These are phyloP conservation scores for Ferrisia virgata DNA, from an alignment of 2,888 invertebrate genomes.

Conservation along the genomic window DNA sequence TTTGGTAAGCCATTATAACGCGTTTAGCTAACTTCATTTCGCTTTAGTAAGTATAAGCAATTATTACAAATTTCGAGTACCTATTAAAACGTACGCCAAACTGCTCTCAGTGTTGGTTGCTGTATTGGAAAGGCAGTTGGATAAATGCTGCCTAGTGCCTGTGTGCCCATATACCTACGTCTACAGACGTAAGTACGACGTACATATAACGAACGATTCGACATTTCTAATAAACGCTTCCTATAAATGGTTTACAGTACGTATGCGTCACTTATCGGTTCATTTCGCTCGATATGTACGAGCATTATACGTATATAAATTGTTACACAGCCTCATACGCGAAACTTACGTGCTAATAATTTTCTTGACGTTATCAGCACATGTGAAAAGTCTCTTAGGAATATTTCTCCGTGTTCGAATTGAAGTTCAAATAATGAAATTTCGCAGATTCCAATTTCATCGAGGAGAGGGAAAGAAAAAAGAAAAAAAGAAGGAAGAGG, in stretches of 20 bases:
- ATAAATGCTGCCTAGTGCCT: neutral
- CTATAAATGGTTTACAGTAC: neutral
- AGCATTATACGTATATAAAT: neutral
- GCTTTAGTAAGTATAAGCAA: neutral
- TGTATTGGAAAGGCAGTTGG: neutral
- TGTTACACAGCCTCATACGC: neutral
- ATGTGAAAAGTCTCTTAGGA: slow-evolving; percentile 1
- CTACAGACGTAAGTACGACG: no score
- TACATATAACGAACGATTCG: no score
- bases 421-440: neutral
- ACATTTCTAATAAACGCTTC: slow-evolving; percentile 11
- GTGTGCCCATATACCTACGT: no score
- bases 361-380: neutral
- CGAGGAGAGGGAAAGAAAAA: neutral
- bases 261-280: slow-evolving; percentile 1
- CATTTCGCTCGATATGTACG: neutral
- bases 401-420: neutral
- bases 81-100: neutral
- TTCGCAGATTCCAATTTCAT: neutral
- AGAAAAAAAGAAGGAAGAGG: neutral
- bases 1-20: neutral
- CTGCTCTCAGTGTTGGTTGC: neutral
- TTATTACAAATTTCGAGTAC: neutral
- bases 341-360: neutral
- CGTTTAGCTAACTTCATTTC: neutral